Base-by-base conservation (phyloP, 2,888 invertebrate genomes). In the Drosophila monieri region DNA sequence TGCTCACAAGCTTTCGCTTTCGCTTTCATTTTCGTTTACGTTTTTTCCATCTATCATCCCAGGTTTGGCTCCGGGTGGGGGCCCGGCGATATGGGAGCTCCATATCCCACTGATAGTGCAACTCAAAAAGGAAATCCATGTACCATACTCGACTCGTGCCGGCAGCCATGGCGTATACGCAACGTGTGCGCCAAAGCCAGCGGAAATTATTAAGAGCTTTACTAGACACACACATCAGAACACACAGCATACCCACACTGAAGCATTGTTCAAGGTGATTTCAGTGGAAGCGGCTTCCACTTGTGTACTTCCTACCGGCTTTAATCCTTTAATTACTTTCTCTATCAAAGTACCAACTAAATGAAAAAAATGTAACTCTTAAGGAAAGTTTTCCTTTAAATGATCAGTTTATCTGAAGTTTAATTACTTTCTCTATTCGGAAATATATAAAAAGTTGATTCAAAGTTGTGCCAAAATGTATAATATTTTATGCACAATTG, bases 151-250 rank as follows among this genome's bases (percentile, higher is more conserved):
- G 12, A 37, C 39, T 49, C 12, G 37, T 41, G 14, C 44, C 21
- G 60, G 37, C 39, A 56, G 35, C 37, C 30, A 41, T 48, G 54
- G 62, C 74, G 68, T 57, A 62, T 57, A 52, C 59, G 58, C 41
- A 69, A 76, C 61, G 47, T 51, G 52, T 58, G 67, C 12, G 41
- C 52, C 53, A 62, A 39, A 60, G 69, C 53, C 67, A 64, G 59
- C 65, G 62, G 65, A 72, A 78, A 83, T 68, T 73, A 62, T 78
- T 57, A 60, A 55, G 65, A 55, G 71, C 65, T 70, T 67, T 74
- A 23, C 56, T 25, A 44, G 41, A 37, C 43, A 48, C 41, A 18
- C 39, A 14, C 39, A 39, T 14, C 39, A 14, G 12, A 12, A 8
- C 37, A 37, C 39, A 3, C 18, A 21, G n/a, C 44, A 21, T 2